Evolutionary conservation across 2,888 invertebrate species (phyloP).

Genomic region (Pherbina coryleti): DNA sequence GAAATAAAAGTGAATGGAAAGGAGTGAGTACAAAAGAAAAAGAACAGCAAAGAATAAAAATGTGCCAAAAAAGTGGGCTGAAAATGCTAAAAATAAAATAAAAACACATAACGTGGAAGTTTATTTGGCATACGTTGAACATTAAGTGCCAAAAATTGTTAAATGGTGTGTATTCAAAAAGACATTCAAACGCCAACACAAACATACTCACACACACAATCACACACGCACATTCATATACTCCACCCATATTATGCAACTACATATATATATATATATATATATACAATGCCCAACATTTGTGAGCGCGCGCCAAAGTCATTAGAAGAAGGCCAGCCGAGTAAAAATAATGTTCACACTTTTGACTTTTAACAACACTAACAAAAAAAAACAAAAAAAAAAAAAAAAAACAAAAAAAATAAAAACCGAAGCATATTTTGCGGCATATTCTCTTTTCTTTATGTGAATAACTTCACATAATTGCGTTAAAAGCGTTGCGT

Average conservation of each 20-base stretch:
- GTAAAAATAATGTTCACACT: slow-evolving; percentile 23
- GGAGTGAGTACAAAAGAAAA: not conserved
- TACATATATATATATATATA: too few relatives aligned
- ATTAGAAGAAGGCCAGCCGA: not conserved
- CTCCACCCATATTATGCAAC: too few relatives aligned
- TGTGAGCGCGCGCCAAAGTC: not conserved
- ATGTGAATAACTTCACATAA: slow-evolving; percentile 8
- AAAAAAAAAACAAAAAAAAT: not conserved
- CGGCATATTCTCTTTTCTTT: not conserved
- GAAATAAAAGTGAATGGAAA: not conserved
- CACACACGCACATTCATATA: not conserved
- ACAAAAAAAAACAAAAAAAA: not conserved
- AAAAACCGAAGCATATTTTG: slow-evolving; percentile 15
- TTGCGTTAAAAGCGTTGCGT: not conserved
- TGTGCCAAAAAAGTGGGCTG: not conserved
- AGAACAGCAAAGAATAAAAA: not conserved
- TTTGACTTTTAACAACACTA: not conserved
- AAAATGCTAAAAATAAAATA: not conserved
- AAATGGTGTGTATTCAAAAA: slow-evolving; percentile 7
- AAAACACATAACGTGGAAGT: slow-evolving; percentile 26
- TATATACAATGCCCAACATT: not conserved
- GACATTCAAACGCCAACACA: not conserved
- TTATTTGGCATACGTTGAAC: slow-evolving; percentile 45
- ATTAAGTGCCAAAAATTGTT: slow-evolving; percentile 51
- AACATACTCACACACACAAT: slow-evolving; percentile 3